A percentile compares a stretch with the other conserved stretches of the same genome.
Conservation (phyloP, 2,113 vertebrate species). For the Strix aluco region DNA sequence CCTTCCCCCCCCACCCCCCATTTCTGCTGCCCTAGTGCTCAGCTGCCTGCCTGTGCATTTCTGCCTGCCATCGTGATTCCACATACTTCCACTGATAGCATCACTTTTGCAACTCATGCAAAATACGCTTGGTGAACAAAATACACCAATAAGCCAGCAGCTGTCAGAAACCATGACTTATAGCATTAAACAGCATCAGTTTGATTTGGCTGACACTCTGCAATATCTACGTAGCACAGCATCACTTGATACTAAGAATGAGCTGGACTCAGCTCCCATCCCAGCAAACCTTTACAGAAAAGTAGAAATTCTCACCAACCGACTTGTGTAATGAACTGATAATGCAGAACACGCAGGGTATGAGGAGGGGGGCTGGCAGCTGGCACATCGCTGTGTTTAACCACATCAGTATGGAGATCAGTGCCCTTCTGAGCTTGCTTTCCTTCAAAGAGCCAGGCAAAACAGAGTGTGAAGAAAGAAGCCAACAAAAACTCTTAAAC, state of each 20-base stretch:
- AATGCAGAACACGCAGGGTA: background rate
- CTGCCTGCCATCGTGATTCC: background rate
- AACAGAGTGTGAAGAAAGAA: background rate
- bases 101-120: background rate
- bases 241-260: background rate
- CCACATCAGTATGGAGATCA: background rate
- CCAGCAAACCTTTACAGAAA: background rate
- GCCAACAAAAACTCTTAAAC: background rate
- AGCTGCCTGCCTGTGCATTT: background rate
- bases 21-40: background rate
- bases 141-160: background rate
- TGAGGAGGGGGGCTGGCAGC: accelerated
- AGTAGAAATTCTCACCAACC: background rate
- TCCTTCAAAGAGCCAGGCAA: background rate
- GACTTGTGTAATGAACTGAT: background rate
- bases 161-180: constrained; percentile 22
- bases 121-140: background rate
- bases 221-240: background rate
- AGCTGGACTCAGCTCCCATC: background rate
- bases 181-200: background rate
- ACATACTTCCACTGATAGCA: background rate
- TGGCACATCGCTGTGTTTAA: background rate
- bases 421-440: background rate
- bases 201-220: background rate
- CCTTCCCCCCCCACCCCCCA: no score